Evolutionary conservation across 92 coral and sea anemone genomes (phyloP).

Genomic region (Phymanthus crucifer): DNA sequence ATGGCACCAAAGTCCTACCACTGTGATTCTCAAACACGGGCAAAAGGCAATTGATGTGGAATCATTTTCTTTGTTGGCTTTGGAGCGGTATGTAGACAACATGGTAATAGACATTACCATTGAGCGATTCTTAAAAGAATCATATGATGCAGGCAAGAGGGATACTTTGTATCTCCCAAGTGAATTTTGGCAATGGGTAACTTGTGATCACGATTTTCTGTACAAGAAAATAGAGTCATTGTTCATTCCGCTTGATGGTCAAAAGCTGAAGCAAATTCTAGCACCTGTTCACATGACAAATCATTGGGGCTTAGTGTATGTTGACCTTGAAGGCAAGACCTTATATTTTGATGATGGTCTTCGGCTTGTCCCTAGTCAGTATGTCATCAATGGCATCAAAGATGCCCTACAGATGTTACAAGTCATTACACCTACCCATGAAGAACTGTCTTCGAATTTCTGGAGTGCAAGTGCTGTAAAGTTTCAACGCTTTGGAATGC

Average conservation of each 20-base stretch:
- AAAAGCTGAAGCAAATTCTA: conserved; percentile 23
- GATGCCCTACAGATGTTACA: conserved; percentile 12
- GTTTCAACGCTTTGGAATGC: neutral
- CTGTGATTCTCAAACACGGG: conserved; percentile 14
- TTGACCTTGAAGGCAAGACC: conserved; percentile 13
- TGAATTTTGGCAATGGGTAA: conserved; percentile 29
- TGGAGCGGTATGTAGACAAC: conserved; percentile 39
- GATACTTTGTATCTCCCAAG: conserved; percentile 32
- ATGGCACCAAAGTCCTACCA: conserved; percentile 22
- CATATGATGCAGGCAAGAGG: conserved; percentile 1
- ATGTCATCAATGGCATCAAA: conserved; percentile 11
- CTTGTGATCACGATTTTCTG: conserved; percentile 9
- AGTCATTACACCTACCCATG: conserved; percentile 10
- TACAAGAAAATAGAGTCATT: neutral
- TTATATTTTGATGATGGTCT: conserved; percentile 44
- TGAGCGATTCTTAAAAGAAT: conserved; percentile 8
- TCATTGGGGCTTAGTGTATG: conserved; percentile 41
- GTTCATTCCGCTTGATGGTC: neutral
- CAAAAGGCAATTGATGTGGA: conserved; percentile 34
- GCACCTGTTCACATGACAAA: conserved; percentile 43
- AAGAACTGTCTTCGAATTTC: conserved; percentile 5
- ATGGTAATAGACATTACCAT: conserved; percentile 26
- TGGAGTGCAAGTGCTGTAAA: conserved; percentile 12
- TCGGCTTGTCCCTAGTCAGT: neutral
- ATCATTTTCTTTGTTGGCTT: conserved; percentile 25